Percentiles rank a stretch among this genome's conserved stretches.
phyloP scores from a whole-genome alignment of 2,797 vertebrate genomes.

The Lagorchestes hirsutus region DNA sequence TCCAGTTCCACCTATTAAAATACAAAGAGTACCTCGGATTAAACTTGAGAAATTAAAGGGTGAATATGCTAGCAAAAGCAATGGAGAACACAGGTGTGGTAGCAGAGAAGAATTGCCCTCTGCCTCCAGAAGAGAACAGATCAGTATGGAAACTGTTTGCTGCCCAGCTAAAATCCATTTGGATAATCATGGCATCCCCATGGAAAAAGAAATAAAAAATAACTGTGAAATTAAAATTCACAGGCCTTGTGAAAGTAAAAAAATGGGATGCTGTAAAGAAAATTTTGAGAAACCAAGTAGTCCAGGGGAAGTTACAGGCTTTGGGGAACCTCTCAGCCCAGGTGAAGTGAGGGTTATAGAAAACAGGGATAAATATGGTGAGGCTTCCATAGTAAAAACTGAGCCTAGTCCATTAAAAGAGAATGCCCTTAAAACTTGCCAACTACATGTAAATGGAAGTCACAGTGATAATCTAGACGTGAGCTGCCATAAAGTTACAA shows the following conservation, averaged over 20 bases:
- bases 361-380: constrained; percentile 83
- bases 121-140: constrained; percentile 74
- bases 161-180: constrained; percentile 58
- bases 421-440: constrained; percentile 85
- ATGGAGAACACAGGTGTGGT: constrained; percentile 80
- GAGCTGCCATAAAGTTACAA: constrained; percentile 80
- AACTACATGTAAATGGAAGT: constrained; percentile 84
- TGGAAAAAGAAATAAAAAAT: constrained; percentile 79
- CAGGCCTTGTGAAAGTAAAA: constrained; percentile 75
- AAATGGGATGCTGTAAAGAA: constrained; percentile 83
- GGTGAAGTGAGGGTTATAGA: constrained; percentile 83
- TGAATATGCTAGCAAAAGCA: constrained; percentile 82
- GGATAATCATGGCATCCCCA: constrained; percentile 74
- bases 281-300: constrained; percentile 83
- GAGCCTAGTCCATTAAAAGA: constrained; percentile 82
- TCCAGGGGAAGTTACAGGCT: constrained; percentile 82
- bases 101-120: constrained; percentile 66
- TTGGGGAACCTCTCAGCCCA: constrained; percentile 82
- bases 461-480: constrained; percentile 81
- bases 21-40: constrained; percentile 85
- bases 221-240: constrained; percentile 82
- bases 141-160: constrained; percentile 63
- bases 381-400: constrained; percentile 80
- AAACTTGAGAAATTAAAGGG: constrained; percentile 84
- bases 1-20: constrained; percentile 89